These are phyloP conservation scores for Oncorhynchus masou DNA, from an alignment of 2,113 vertebrate species.

Conservation along the genomic window DNA sequence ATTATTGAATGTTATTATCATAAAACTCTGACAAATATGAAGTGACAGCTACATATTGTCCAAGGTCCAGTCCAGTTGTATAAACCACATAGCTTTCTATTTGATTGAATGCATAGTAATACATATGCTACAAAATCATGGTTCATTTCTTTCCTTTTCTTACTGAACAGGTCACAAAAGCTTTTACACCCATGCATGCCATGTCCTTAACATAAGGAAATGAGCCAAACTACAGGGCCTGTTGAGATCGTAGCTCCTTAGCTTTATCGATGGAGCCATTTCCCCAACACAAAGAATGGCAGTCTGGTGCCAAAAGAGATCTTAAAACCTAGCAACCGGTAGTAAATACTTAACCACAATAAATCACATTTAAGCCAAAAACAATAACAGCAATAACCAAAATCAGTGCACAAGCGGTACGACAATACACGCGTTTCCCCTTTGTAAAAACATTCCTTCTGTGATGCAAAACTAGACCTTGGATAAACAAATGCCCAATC, in stretches of 20 bases:
- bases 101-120: too few relatives aligned
- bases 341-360: conserved; percentile 29
- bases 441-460: not conserved
- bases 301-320: conserved; percentile 1
- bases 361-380: conserved; percentile 29
- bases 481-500: conserved; percentile 1
- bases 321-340: conserved; percentile 8
- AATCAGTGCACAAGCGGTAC: not conserved
- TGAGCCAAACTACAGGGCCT: too few relatives aligned
- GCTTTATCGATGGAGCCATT: not conserved
- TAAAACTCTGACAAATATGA: not conserved
- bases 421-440: not conserved
- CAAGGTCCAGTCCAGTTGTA: not conserved
- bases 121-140: too few relatives aligned
- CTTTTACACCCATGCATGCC: too few relatives aligned
- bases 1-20: not conserved
- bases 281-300: not conserved
- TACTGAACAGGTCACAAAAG: too few relatives aligned
- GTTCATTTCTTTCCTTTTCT: too few relatives aligned
- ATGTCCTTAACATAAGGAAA: too few relatives aligned
- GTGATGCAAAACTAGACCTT: not conserved
- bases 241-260: too few relatives aligned
- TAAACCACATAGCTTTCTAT: not conserved
- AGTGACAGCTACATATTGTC: not conserved
- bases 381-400: conserved; percentile 11